phyloP scores from a whole-genome alignment of 1,140 invertebrate genomes.

The Oryctes rhinoceros region DNA sequence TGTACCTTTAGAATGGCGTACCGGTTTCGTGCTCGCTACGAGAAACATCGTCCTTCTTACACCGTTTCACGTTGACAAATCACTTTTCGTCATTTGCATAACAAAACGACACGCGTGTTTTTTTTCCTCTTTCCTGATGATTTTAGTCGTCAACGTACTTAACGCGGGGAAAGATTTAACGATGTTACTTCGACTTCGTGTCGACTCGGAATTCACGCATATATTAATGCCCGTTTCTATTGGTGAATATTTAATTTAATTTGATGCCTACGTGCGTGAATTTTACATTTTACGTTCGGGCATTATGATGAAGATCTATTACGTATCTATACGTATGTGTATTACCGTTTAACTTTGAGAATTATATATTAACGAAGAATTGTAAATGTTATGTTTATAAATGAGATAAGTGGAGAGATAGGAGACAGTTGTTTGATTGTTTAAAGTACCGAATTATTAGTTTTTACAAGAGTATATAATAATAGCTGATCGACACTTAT shows the following conservation, averaged over 20 bases:
- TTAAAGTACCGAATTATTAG: no score
- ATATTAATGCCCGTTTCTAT: no score
- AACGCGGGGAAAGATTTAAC: not conserved
- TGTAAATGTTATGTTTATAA: no score
- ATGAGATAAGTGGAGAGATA: no score
- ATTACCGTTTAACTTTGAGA: no score
- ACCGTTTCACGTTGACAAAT: constrained; percentile 4
- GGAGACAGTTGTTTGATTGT: no score
- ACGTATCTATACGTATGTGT: no score
- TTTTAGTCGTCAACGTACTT: not conserved
- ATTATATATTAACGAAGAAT: no score
- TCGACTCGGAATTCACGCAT: not conserved
- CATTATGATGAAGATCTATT: no score
- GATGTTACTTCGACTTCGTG: not conserved
- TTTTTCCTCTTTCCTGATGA: not conserved
- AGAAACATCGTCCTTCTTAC: constrained; percentile 3
- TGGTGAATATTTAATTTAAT: not conserved
- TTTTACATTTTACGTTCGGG: no score
- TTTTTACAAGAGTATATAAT: no score
- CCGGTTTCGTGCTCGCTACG: not conserved
- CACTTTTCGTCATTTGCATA: constrained; percentile 4
- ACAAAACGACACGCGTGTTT: constrained; percentile 1
- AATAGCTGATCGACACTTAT: no score
- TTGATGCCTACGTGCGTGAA: not conserved
- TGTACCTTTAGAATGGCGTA: not conserved